phyloP scores from a whole-genome alignment of 2,797 vertebrate genomes.

The Sebastiscus tertius region DNA sequence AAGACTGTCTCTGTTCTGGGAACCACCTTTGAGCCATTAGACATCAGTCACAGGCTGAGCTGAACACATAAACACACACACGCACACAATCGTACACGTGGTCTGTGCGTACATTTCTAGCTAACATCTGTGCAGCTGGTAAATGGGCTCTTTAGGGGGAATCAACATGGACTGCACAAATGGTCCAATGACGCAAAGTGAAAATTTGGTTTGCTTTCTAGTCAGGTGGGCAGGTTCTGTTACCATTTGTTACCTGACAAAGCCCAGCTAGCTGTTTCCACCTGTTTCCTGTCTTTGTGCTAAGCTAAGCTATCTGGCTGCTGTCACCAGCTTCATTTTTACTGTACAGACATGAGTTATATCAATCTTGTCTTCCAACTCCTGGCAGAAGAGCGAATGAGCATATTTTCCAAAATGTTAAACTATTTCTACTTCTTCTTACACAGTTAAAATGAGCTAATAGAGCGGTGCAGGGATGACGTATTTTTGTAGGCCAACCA shows the following conservation, averaged over 20 bases:
- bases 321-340: background rate
- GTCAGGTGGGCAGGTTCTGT: background rate
- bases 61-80: too few species aligned
- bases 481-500: too few species aligned
- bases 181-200: too few species aligned
- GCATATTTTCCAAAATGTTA: background rate
- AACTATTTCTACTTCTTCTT: background rate
- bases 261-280: background rate
- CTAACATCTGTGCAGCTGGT: background rate
- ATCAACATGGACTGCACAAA: background rate
- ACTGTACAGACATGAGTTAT: background rate
- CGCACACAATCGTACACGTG: too few species aligned
- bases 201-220: background rate
- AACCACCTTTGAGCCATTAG: too few species aligned
- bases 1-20: background rate
- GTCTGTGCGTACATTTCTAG: background rate
- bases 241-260: background rate
- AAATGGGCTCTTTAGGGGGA: background rate
- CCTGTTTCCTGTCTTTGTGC: background rate
- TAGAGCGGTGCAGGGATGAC: too few species aligned
- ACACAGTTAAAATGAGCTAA: background rate
- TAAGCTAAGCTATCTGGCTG: background rate
- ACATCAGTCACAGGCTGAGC: too few species aligned
- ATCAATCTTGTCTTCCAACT: background rate
- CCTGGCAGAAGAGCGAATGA: background rate